A percentile compares a stretch with the other conserved stretches of the same genome.
phyloP scores from a whole-genome alignment of 2,888 invertebrate species.

The Synergus japonicus region DNA sequence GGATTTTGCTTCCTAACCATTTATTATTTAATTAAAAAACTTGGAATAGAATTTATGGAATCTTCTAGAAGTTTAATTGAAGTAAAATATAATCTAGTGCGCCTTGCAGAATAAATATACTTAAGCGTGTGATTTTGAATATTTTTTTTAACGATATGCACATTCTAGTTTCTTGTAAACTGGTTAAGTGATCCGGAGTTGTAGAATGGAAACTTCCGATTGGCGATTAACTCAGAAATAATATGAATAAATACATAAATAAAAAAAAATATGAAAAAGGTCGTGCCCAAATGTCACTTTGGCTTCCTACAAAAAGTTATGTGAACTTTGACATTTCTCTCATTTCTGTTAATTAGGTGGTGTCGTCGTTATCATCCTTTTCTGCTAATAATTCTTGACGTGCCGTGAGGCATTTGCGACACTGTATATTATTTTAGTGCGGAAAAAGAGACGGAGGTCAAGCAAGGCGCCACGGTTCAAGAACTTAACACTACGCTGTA shows the following conservation, averaged over 20 bases:
- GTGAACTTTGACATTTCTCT: neutral
- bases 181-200: neutral
- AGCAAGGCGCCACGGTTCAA: neutral
- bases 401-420: slow-evolving; percentile 7
- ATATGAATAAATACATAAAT: neutral
- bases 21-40: no score
- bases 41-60: no score
- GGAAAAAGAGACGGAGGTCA: neutral
- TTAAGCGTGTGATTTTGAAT: neutral
- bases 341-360: neutral
- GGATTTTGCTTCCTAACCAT: no score
- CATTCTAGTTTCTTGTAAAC: neutral
- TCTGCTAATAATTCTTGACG: neutral
- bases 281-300: neutral
- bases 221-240: neutral
- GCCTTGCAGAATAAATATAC: no score
- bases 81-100: no score
- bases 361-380: neutral
- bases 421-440: neutral
- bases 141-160: neutral
- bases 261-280: neutral
- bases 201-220: neutral
- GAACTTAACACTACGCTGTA: no score
- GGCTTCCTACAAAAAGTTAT: neutral
- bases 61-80: no score